Conservation (phyloP, 1,140 invertebrate species). For the Ceratosolen fusciceps region DNA sequence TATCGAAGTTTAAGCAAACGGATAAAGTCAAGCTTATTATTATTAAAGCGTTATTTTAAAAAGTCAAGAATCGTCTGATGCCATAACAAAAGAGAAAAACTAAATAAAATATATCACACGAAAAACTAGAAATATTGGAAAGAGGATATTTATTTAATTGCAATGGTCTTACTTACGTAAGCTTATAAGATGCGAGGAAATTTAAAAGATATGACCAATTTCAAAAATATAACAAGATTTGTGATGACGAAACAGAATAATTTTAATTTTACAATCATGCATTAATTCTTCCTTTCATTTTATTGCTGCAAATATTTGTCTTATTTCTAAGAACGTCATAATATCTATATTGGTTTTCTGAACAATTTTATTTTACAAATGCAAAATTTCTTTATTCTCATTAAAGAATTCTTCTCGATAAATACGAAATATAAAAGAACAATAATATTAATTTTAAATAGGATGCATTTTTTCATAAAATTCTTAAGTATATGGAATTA, state of each 20-base stretch:
- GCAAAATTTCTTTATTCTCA: too few species aligned
- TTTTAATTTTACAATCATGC: neutral
- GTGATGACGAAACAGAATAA: neutral
- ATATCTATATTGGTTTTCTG: too few species aligned
- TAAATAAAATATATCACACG: neutral
- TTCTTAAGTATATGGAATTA: too few species aligned
- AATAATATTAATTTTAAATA: too few species aligned
- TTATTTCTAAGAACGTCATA: too few species aligned
- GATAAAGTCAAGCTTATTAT: slow-evolving; percentile 53
- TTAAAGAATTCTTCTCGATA: too few species aligned
- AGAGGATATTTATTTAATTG: slow-evolving; percentile 1
- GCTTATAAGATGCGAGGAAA: neutral
- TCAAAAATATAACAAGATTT: slow-evolving; percentile 22
- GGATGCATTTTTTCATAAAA: too few species aligned
- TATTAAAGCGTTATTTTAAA: slow-evolving; percentile 55
- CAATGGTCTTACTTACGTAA: neutral
- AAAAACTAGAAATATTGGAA: neutral
- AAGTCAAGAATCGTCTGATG: slow-evolving; percentile 58
- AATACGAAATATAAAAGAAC: too few species aligned
- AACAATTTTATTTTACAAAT: too few species aligned
- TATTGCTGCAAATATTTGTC: too few species aligned
- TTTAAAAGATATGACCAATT: slow-evolving; percentile 13
- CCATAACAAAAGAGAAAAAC: slow-evolving; percentile 46
- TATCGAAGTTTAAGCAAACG: slow-evolving; percentile 61
- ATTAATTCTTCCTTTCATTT: neutral